Evolutionary conservation across 1,140 invertebrate species (phyloP).

Genomic region (Temnothorax curvispinosus): DNA sequence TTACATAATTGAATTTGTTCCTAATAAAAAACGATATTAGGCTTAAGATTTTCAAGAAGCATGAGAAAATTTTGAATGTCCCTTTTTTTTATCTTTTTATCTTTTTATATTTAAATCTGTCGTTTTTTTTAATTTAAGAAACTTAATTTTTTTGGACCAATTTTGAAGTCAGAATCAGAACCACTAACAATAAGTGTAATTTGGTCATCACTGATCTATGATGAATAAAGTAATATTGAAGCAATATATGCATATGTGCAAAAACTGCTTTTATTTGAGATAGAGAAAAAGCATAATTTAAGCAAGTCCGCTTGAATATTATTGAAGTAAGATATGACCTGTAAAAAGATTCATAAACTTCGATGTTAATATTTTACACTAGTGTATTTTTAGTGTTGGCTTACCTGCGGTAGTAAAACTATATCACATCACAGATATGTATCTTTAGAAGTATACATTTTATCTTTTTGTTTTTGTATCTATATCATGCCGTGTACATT

Average conservation of each 20-base stretch:
- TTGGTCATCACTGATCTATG: conserved; percentile 13
- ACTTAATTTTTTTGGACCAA: background rate
- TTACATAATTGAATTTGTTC: background rate
- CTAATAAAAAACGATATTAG: background rate
- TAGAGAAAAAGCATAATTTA: conserved; percentile 61
- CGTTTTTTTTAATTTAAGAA: background rate
- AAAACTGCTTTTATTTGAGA: conserved; percentile 42
- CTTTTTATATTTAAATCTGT: background rate
- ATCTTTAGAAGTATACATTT: conserved; percentile 52
- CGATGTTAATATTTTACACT: conserved; percentile 75
- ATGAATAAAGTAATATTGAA: conserved; percentile 24
- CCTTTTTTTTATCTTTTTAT: background rate
- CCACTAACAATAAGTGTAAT: background rate
- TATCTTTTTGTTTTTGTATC: conserved; percentile 52
- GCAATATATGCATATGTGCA: conserved; percentile 9
- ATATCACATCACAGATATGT: conserved; percentile 55
- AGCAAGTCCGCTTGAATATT: conserved; percentile 74
- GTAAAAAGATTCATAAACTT: conserved; percentile 73
- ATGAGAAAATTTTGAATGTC: background rate
- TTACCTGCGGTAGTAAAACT: conserved; percentile 57
- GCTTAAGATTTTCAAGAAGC: background rate
- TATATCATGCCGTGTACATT: conserved; percentile 75
- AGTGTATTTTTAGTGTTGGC: conserved; percentile 76
- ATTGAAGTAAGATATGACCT: conserved; percentile 69
- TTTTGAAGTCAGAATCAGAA: background rate